These are phyloP conservation scores for Riptortus pedestris DNA, from an alignment of 1,140 invertebrate species.

Conservation along the genomic window DNA sequence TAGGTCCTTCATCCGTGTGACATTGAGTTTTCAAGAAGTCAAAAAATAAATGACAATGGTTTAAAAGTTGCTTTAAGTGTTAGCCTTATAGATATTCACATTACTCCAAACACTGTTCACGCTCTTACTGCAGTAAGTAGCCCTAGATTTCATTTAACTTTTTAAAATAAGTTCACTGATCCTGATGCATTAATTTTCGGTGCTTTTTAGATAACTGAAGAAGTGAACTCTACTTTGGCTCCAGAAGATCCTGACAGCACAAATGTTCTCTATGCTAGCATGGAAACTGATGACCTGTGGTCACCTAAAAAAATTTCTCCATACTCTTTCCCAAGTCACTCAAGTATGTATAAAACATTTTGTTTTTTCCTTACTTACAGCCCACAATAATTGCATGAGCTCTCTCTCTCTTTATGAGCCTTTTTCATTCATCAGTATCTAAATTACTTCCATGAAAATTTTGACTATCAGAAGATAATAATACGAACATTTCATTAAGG, in stretches of 20 bases:
- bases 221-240: conserved; percentile 33
- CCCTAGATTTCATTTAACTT: not conserved
- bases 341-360: conserved; percentile 35
- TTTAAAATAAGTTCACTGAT: not conserved
- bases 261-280: conserved; percentile 30
- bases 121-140: conserved; percentile 48
- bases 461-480: no score
- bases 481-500: no score
- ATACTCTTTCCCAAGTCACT: conserved; percentile 37
- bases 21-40: conserved; percentile 53
- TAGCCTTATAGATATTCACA: conserved; percentile 56
- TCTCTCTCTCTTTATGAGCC: not conserved
- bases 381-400: not conserved
- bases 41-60: conserved; percentile 50
- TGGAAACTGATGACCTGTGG: conserved; percentile 56
- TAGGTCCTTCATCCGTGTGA: conserved; percentile 58
- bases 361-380: not conserved
- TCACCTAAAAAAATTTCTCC: conserved; percentile 51
- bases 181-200: not conserved
- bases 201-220: conserved; percentile 25
- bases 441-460: no score
- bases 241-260: conserved; percentile 34
- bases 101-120: conserved; percentile 62
- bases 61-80: conserved; percentile 48
- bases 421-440: no score